Base-by-base conservation (phyloP, 1,140 invertebrate species). In the Diabrotica undecimpunctata region DNA sequence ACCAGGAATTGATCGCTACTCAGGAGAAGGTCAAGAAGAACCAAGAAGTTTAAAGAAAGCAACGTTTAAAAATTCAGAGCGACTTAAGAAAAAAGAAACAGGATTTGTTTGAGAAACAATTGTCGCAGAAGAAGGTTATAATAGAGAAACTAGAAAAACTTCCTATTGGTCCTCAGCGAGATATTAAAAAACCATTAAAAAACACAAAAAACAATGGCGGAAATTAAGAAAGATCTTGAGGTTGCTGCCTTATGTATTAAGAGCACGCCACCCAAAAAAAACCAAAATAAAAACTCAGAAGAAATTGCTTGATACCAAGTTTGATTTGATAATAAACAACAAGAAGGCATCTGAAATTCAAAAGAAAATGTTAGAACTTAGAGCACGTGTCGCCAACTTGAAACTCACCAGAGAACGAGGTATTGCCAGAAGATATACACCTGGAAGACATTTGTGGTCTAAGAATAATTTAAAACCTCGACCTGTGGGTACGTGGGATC, bases 251-350 rank as follows among this genome's bases (percentile, higher is more conserved):
- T 72, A 64, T 67, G 66, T 6, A 62, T 66, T 10, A 71, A 73
- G 52, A 57, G 14, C n/a, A 51, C 60, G 12, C 46, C 54, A 7
- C 50, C 70, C 2, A 71, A 81, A 82, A 11, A 10, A 86, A 85
- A 66, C 85, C 82, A 10, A 81, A 83, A 56, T 75, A 65, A 68
- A 74, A 12, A 67, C 70, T 7, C 72, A 75, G 64, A 91, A 90
- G 74, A 91, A 95, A 75, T 88, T 96, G 52, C 79, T 96, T 12
- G 94, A 96, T 74, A 90, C 91, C 0, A 93, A 96, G 79, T 78
- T 96, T 68, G 94, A 96, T 78, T 81, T 95, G 61, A 92, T 94
- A 74, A 91, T 88, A 91, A 90, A 66, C 89, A 93, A 73, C 90
- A 92, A 74, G 86, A 86, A 67, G 77, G 78, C 88, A 0, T 83